These are phyloP conservation scores for Andrena flavipes DNA, from an alignment of 2,888 invertebrate species.

Conservation along the genomic window DNA sequence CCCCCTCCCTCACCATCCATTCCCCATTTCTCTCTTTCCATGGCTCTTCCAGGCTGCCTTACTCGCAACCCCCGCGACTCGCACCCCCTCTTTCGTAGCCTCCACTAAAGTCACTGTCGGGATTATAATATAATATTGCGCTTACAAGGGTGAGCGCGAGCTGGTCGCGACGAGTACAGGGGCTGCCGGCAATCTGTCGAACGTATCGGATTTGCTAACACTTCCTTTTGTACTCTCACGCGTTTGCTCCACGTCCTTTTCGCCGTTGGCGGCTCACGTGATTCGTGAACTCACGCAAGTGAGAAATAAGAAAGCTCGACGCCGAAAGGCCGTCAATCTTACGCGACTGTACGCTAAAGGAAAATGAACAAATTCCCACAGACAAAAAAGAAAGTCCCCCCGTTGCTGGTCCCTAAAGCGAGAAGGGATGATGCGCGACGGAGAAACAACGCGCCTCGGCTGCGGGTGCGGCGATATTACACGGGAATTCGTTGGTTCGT, in stretches of 20 bases:
- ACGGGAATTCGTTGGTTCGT: constrained; percentile 59
- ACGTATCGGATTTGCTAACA: constrained; percentile 54
- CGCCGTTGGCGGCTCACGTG: background rate
- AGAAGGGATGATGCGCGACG: background rate
- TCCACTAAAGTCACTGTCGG: constrained; percentile 74
- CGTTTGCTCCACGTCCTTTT: constrained; percentile 6
- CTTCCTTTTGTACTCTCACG: constrained; percentile 52
- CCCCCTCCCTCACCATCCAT: constrained; percentile 51
- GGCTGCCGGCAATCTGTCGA: constrained; percentile 61
- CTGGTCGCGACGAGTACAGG: constrained; percentile 17
- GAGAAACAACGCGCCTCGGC: constrained; percentile 2
- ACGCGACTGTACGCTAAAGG: background rate
- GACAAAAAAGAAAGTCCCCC: background rate
- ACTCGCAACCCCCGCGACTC: constrained; percentile 21
- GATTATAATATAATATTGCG: constrained; percentile 83
- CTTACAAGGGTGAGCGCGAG: constrained; percentile 59
- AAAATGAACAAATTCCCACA: too few relatives aligned
- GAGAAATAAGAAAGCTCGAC: background rate
- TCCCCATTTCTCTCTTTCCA: constrained; percentile 38
- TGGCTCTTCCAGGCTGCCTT: constrained; percentile 41
- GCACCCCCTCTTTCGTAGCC: constrained; percentile 42
- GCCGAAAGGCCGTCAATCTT: background rate
- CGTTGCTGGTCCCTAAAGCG: too few relatives aligned
- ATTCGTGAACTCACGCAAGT: background rate
- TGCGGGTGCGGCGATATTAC: constrained; percentile 24